Conservation (phyloP, 2,888 invertebrate species). For the Operophtera brumata region DNA sequence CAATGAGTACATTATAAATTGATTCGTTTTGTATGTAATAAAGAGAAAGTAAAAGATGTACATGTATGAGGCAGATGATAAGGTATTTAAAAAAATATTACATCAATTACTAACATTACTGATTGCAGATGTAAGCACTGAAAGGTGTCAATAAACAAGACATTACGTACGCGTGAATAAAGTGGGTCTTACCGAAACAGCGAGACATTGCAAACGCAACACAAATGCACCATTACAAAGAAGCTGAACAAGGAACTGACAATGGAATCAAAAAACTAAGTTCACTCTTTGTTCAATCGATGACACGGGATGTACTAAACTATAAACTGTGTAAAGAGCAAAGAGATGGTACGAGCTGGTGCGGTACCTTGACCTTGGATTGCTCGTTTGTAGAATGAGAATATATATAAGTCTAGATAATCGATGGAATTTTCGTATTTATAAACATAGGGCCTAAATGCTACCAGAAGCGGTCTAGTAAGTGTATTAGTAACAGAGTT, state of each 20-base stretch:
- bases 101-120: neutral
- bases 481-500: conserved; percentile 19
- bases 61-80: neutral
- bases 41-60: neutral
- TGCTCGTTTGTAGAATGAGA: conserved; percentile 55
- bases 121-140: neutral
- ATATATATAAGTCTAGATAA: conserved; percentile 50
- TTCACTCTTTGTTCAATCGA: conserved; percentile 43
- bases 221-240: conserved; percentile 27
- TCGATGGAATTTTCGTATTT: conserved; percentile 60
- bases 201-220: conserved; percentile 20
- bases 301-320: conserved; percentile 42
- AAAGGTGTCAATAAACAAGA: conserved; percentile 15
- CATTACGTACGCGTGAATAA: conserved; percentile 14
- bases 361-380: conserved; percentile 72
- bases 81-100: conserved; percentile 1
- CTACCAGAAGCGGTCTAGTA: conserved; percentile 9
- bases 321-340: conserved; percentile 56
- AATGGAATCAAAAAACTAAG: conserved; percentile 30
- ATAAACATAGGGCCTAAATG: conserved; percentile 32
- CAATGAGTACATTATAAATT: neutral
- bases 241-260: conserved; percentile 29
- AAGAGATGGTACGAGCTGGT: conserved; percentile 75
- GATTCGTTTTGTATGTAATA: neutral
- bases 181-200: conserved; percentile 18